Conservation (phyloP, 2,888 invertebrate species). For the Campoplex capitator region DNA sequence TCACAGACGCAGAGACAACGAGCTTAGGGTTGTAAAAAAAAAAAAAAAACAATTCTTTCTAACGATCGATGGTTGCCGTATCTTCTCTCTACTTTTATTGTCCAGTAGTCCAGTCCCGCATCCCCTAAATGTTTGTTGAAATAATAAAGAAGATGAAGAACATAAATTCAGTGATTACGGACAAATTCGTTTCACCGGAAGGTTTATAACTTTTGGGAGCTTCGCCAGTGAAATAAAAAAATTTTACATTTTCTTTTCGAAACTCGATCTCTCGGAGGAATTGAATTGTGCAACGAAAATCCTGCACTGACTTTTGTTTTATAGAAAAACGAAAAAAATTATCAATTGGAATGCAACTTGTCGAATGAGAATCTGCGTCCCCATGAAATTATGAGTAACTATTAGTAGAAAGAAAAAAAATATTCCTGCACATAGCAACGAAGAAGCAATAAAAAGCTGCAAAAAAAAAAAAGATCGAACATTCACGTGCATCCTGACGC, state of each 20-base stretch:
- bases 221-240: neutral
- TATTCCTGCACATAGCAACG: too few species aligned
- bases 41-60: constrained; percentile 14
- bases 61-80: constrained; percentile 20
- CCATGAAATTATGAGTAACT: neutral
- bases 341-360: too few species aligned
- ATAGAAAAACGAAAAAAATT: too few species aligned
- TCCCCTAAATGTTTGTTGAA: neutral
- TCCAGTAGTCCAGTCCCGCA: neutral
- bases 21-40: constrained; percentile 20
- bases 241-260: neutral
- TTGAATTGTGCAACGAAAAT: too few species aligned
- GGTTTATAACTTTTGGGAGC: neutral
- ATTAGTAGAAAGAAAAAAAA: neutral
- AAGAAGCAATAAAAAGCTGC: neutral
- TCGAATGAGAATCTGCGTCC: neutral
- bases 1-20: constrained; percentile 33
- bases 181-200: neutral
- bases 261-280: neutral
- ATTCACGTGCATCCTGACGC: neutral
- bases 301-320: neutral
- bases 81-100: constrained; percentile 9
- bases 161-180: neutral
- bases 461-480: neutral
- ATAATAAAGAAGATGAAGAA: neutral